Conservation (phyloP, 2,888 invertebrate species). For the Tupiocoris notatus region DNA sequence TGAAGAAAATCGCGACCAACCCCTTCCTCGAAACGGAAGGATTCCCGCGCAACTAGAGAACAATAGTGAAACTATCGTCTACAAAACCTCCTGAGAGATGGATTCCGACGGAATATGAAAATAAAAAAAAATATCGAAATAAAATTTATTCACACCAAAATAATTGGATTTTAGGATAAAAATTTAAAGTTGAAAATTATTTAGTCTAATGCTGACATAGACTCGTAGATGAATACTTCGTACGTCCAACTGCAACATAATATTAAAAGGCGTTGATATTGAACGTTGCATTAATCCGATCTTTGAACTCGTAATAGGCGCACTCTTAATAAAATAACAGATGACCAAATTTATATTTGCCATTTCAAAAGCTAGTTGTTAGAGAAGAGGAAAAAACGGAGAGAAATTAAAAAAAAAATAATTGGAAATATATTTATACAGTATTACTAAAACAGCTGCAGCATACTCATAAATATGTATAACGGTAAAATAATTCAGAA, state of each 20-base stretch:
- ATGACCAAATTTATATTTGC: constrained; percentile 46
- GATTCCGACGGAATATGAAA: too few relatives aligned
- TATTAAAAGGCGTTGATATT: constrained; percentile 1
- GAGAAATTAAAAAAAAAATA: constrained; percentile 45
- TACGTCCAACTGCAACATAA: constrained; percentile 43
- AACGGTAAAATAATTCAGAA: constrained; percentile 2
- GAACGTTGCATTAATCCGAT: constrained; percentile 22
- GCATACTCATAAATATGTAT: constrained; percentile 21
- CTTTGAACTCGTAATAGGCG: constrained; percentile 33
- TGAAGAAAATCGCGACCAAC: background rate
- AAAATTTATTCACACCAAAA: constrained; percentile 18
- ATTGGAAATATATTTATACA: constrained; percentile 48
- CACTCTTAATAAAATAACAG: constrained; percentile 39
- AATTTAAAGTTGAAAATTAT: constrained; percentile 1
- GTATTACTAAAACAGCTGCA: constrained; percentile 43
- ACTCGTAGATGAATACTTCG: constrained; percentile 40
- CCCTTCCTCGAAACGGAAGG: background rate
- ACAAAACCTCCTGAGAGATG: too few relatives aligned
- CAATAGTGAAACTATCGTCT: background rate
- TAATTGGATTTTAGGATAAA: background rate
- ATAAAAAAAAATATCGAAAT: background rate
- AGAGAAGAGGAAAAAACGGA: constrained; percentile 41
- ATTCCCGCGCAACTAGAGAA: background rate
- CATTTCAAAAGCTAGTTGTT: constrained; percentile 34
- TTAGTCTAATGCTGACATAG: constrained; percentile 35